A percentile compares a stretch with the other conserved stretches of the same genome.
Conservation (phyloP, 2,797 vertebrate species). For the Glyptemys insculpta region DNA sequence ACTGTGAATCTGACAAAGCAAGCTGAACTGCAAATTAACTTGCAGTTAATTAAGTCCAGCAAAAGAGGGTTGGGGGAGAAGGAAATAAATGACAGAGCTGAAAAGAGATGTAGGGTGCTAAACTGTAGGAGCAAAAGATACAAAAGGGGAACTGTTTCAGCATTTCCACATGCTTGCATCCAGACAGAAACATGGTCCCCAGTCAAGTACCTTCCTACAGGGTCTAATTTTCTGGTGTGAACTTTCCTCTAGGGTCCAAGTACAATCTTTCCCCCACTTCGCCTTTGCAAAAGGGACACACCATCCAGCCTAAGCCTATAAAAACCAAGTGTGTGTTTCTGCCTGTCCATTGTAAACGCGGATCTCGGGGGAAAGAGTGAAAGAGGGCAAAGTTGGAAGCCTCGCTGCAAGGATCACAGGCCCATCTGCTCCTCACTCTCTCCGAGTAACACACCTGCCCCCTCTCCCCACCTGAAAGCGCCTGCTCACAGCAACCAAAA, state of each 20-base stretch:
- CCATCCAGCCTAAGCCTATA: neutral
- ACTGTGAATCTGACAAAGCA: neutral
- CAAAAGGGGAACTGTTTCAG: neutral
- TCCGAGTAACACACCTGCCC: slow-evolving; percentile 1
- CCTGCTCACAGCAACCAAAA: neutral
- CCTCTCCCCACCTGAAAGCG: neutral
- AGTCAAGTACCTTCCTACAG: neutral
- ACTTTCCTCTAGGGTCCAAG: neutral
- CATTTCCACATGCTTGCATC: neutral
- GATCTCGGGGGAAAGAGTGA: neutral
- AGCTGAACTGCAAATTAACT: neutral
- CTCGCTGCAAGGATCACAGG: neutral
- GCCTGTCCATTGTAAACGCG: neutral
- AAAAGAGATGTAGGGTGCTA: neutral
- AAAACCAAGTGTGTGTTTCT: neutral
- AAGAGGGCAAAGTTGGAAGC: neutral
- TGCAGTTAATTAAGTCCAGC: neutral
- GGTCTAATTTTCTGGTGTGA: neutral
- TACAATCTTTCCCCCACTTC: neutral
- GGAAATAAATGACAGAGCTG: neutral
- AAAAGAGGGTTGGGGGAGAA: neutral
- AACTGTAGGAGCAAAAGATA: neutral
- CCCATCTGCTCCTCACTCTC: neutral
- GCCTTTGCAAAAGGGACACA: neutral
- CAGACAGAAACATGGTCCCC: neutral